Evolutionary conservation across 2,797 vertebrate genomes (phyloP), one percentile per base, ranked within the genome.

Genomic region (Pterois miles): DNA sequence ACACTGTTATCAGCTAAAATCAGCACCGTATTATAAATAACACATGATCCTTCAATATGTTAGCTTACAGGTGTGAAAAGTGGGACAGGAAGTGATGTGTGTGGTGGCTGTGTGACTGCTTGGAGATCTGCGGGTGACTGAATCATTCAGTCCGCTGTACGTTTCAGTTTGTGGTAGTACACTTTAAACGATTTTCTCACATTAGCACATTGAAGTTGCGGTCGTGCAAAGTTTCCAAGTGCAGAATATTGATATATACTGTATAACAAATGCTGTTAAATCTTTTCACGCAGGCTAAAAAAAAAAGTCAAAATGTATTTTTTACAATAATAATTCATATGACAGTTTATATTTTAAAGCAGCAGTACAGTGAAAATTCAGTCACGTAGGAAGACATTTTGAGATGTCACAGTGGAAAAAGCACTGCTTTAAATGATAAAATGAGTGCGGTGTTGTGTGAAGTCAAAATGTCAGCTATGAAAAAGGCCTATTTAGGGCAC

Each of bases 1-100:
- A 40, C 36, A 22, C 16, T 38, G 54, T 25, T 20, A 31, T 56
- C 29, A 23, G 27, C 11, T 11, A 25, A 8, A 50, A 14, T 46
- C 22, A n/a, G 46, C 16, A 20, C 40, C 12, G n/a, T 46, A 8
- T 58, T 2, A n/a, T 18, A 27, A 57, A 53, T 43, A 16, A 13
- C 23, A 14, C 23, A 6, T 31, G 56, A 43, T 56, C 22, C 4
- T 64, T 29, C 22, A 54, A 8, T 2, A 8, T 60, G 36, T 67
- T 62, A 27, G 11, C n/a, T 23, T 16, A 40, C 29, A 36, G 34
- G 66, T 23, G 11, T 53, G 6, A 66, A 58, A 71, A 57, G 23
- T 46, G 50, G 53, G 54, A 64, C 68, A 59, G 65, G 76, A 84
- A 74, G 38, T 52, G 63, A 62, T 43, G 38, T 33, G 56, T 46